Base-by-base conservation (phyloP, 2,113 vertebrate genomes). In the Taurulus bubalis region DNA sequence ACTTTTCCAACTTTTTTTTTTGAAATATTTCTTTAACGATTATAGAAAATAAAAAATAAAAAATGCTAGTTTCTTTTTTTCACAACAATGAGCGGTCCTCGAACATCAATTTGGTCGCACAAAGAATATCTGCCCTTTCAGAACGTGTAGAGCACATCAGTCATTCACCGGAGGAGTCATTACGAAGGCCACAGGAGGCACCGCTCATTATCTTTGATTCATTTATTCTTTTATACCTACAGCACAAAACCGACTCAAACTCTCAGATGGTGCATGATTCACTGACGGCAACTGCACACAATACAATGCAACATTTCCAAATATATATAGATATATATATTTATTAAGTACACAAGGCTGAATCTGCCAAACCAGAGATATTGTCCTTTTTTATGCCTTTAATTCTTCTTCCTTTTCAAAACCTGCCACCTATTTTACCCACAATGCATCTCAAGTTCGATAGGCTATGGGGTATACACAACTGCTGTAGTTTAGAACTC, bases 231-330 rank as follows among this genome's bases (percentile, higher is more conserved):
- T 83, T 34, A 18, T 30, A 56, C 26, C 22, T 47, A 9, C 22
- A 30, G 15, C 18, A 68, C 28, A 32, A n/a, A 72, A 56, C 16
- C 40, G 18, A 74, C 63, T 82, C 10, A 51, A 22, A 8, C 45
- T 47, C 56, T 40, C 4, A 12, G 72, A 47, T 28, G 0, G 16
- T 45, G 2, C 3, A 75, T 38, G 49, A 59, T 51, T 65, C 18
- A 56, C 4, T 38, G 4, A 7, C 26, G 28, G n/a, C 18, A 36
- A 26, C 15, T 58, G 36, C 30, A n/a, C 1, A 47, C 51, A 64
- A 66, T 16, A 16, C 6, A 20, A 15, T 26, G n/a, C 22, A 36
- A 14, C n/a, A 56, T 34, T 30, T 10, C 30, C 6, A 36, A 49
- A 12, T 51, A 32, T 32, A 32, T 32, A 32, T 32, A 32, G 30